Evolutionary conservation across 2,888 invertebrate genomes (phyloP), one percentile per base, ranked within the genome.

Genomic region (Sarcophaga caerulescens): DNA sequence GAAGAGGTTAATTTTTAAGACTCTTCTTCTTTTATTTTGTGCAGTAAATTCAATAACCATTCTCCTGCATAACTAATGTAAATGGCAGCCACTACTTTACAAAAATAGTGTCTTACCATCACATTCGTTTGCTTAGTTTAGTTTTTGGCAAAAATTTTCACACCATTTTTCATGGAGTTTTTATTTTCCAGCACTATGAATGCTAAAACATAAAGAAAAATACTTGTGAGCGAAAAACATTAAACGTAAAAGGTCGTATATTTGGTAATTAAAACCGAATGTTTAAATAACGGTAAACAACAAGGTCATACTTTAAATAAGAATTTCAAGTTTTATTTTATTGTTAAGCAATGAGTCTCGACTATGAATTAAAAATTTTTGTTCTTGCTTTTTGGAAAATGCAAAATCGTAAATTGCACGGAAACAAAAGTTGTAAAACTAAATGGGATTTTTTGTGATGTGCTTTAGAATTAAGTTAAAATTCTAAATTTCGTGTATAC

Each of bases 191-290:
- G 52, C 65, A 66, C 60, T 21, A 76, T 17, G 45, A 66, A 69
- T 65, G 62, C 52, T 14, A 44, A 73, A 73, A 12, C 4, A 14
- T 52, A 17, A 66, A 71, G 47, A 47, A 65, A 60, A 68, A 80
- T 73, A 35, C n/a, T 65, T 66, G 19, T 66, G 19, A 10, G 21
- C 59, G 6, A 63, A 35, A 35, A 52, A 71, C 35, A 59, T 47
- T 19, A 66, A 52, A 66, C 57, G 17, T 25, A 65, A 44, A 74
- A 78, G 81, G 77, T 81, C 81, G 81, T 78, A 68, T 70, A 71
- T 60, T 52, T 69, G 65, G 74, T 78, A 81, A 81, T 84, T 81
- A 84, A 81, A n/a, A 63, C 69, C 47, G 47, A 78, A 78, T 78
- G 73, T 77, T 73, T 52, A 66, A 82, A 71, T 82, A 14, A 52